phyloP scores from a whole-genome alignment of 2,888 invertebrate genomes.

The Habrosyne pyritoides region DNA sequence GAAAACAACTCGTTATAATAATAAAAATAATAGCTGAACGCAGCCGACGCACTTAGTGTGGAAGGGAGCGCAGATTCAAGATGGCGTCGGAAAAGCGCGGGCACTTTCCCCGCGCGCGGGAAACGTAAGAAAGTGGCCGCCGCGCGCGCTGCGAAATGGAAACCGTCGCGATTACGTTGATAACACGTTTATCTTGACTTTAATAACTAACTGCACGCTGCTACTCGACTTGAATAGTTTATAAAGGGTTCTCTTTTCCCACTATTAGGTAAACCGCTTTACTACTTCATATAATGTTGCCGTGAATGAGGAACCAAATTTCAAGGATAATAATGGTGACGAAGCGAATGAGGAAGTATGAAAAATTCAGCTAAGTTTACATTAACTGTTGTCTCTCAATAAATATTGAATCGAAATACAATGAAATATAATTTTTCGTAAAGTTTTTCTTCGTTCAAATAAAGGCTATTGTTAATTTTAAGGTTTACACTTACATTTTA shows the following conservation, averaged over 20 bases:
- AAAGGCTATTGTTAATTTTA: no score
- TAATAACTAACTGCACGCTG: not conserved
- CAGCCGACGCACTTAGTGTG: slow-evolving; percentile 28
- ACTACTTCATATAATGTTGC: not conserved
- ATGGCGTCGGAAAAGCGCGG: slow-evolving; percentile 82
- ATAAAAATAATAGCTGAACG: slow-evolving; percentile 12
- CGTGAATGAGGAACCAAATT: not conserved
- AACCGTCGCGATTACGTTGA: slow-evolving; percentile 73
- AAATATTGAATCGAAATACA: not conserved
- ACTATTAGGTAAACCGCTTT: not conserved
- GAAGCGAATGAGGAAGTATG: not conserved
- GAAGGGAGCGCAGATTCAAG: slow-evolving; percentile 52
- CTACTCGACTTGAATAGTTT: not conserved
- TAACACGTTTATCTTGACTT: slow-evolving; percentile 58
- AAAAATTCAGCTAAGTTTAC: not conserved
- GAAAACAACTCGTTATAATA: slow-evolving; percentile 6
- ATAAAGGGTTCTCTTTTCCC: not conserved
- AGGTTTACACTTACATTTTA: not conserved
- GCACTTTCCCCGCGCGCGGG: slow-evolving; percentile 77
- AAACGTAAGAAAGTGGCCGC: slow-evolving; percentile 78
- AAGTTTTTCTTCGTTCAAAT: no score
- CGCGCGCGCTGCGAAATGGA: slow-evolving; percentile 73
- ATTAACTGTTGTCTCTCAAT: not conserved
- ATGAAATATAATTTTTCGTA: not conserved
- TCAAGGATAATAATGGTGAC: not conserved